A percentile compares a stretch with the other conserved stretches of the same genome.
Conservation (phyloP, 1,140 invertebrate genomes). For the Macrocentrus cingulum region DNA sequence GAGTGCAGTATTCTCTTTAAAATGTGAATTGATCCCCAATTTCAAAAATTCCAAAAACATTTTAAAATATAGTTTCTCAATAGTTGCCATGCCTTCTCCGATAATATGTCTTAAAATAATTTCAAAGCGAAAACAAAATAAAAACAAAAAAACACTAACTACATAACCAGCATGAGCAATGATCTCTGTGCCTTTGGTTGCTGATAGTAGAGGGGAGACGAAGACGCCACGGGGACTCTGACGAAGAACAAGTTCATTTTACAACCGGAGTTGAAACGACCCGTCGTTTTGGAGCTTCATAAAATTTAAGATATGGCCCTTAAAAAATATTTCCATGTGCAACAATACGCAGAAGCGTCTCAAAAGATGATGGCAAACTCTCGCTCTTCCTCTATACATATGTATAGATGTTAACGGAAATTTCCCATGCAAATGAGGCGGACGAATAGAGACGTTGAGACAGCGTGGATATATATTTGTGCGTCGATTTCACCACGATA, state of each 20-base stretch:
- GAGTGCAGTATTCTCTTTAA: too few species aligned
- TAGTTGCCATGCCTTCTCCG: too few species aligned
- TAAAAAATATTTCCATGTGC: constrained; percentile 8
- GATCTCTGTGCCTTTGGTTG: too few species aligned
- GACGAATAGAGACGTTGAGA: too few species aligned
- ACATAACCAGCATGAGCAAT: too few species aligned
- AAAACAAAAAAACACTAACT: constrained; percentile 10
- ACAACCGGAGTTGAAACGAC: constrained; percentile 13
- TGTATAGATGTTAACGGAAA: not conserved
- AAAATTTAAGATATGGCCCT: constrained; percentile 13
- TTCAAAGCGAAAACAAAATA: constrained; percentile 27
- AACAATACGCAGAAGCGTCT: not conserved
- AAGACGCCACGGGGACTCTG: constrained; percentile 6
- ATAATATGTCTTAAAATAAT: constrained; percentile 37
- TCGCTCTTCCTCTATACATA: not conserved
- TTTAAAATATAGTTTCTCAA: too few species aligned
- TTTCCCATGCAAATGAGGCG: not conserved
- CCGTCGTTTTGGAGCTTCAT: constrained; percentile 4
- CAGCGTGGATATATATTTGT: too few species aligned
- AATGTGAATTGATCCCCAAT: too few species aligned
- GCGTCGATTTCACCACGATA: too few species aligned
- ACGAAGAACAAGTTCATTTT: constrained; percentile 25
- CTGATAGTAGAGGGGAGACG: too few species aligned
- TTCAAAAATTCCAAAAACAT: too few species aligned
- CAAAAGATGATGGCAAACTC: not conserved